These are phyloP conservation scores for Gymnodraco acuticeps DNA, from an alignment of 2,797 vertebrate species.

Conservation along the genomic window DNA sequence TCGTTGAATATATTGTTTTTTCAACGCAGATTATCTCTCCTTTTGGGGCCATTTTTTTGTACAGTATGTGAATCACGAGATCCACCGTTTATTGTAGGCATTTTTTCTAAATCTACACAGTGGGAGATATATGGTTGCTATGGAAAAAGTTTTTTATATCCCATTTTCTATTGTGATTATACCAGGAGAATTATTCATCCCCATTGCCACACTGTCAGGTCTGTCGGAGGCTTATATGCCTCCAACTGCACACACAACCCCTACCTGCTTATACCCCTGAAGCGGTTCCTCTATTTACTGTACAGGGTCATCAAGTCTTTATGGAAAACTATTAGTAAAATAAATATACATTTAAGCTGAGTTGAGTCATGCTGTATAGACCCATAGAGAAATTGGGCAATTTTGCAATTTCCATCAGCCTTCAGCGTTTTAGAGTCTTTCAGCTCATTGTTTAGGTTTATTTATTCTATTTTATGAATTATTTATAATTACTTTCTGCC, in stretches of 20 bases:
- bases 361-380: too few relatives aligned
- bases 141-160: constrained; percentile 7
- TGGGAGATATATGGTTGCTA: neutral
- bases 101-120: constrained; percentile 18
- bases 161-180: constrained; percentile 18
- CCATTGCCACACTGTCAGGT: neutral
- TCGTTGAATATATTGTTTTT: constrained; percentile 10
- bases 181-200: neutral
- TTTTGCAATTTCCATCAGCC: too few relatives aligned
- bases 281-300: neutral
- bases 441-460: too few relatives aligned
- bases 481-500: too few relatives aligned
- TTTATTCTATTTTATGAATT: too few relatives aligned
- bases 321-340: neutral
- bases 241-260: neutral
- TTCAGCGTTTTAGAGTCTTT: too few relatives aligned
- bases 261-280: neutral
- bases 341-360: too few relatives aligned
- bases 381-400: too few relatives aligned
- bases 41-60: neutral
- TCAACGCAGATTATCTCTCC: constrained; percentile 12
- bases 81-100: neutral
- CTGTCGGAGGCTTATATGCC: neutral
- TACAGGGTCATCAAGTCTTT: neutral
- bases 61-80: neutral